phyloP scores from a whole-genome alignment of 2,797 vertebrate species.

The Coendou prehensilis region DNA sequence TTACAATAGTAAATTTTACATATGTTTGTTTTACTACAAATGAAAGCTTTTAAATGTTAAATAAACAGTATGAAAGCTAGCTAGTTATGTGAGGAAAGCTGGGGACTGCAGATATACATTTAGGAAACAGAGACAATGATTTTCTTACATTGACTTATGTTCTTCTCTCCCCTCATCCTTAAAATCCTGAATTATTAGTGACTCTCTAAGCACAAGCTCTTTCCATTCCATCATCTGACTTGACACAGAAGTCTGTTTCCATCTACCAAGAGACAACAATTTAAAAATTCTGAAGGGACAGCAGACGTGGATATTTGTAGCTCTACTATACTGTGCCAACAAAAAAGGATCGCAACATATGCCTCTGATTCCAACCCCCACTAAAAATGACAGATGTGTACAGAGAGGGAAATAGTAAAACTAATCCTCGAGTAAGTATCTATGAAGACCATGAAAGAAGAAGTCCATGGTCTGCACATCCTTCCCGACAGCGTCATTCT shows the following conservation, averaged over 20 bases:
- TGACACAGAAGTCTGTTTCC: background rate
- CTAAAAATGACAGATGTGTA: background rate
- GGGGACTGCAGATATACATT: background rate
- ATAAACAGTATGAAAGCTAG: background rate
- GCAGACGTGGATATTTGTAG: background rate
- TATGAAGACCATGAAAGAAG: background rate
- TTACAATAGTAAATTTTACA: background rate
- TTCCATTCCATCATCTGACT: background rate
- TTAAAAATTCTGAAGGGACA: background rate
- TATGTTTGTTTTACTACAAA: background rate
- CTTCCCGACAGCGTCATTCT: rapidly evolving
- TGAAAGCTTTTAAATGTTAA: background rate
- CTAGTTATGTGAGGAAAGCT: background rate
- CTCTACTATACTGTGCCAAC: background rate
- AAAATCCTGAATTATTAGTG: background rate
- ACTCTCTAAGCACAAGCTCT: background rate
- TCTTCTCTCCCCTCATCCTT: background rate
- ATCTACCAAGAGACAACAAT: background rate
- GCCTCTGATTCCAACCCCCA: background rate
- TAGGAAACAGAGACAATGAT: background rate
- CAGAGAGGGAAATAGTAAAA: background rate
- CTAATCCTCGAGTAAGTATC: background rate
- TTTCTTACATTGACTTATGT: background rate
- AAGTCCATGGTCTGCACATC: background rate
- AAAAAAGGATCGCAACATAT: background rate